Conservation (phyloP, 2,888 invertebrate species). For the Electrophaes corylata region DNA sequence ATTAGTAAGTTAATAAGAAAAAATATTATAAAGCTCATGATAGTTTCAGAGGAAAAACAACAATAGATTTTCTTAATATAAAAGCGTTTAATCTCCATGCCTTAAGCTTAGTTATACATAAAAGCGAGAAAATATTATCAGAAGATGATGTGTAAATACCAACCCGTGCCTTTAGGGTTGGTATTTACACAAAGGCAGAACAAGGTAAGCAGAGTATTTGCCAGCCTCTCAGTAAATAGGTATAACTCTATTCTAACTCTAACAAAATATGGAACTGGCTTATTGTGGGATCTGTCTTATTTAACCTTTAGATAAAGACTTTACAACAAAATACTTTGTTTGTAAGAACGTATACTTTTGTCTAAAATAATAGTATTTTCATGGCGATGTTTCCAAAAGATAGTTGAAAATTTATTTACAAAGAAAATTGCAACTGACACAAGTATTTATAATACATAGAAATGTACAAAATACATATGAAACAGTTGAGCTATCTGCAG, state of each 20-base stretch:
- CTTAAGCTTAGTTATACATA: not conserved
- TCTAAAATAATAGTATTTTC: too few relatives aligned
- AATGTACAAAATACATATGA: too few relatives aligned
- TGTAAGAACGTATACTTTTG: constrained; percentile 9
- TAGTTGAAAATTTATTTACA: too few relatives aligned
- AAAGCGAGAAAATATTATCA: not conserved
- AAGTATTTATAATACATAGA: too few relatives aligned
- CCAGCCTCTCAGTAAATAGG: constrained; percentile 17
- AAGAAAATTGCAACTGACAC: too few relatives aligned
- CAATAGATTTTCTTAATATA: not conserved
- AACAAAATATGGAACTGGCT: constrained; percentile 23
- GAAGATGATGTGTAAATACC: too few relatives aligned
- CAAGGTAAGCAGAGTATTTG: constrained; percentile 20
- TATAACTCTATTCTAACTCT: constrained; percentile 16
- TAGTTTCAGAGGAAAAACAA: too few relatives aligned
- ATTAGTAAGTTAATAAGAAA: too few relatives aligned
- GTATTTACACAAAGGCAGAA: constrained; percentile 20
- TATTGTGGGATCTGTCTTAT: constrained; percentile 5
- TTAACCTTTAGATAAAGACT: not conserved
- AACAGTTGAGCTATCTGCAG: too few relatives aligned
- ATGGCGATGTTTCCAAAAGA: too few relatives aligned
- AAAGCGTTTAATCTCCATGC: not conserved
- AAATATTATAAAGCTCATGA: too few relatives aligned
- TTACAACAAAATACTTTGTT: not conserved
- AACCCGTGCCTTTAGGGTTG: too few relatives aligned